Evolutionary conservation across 2,888 invertebrate genomes (phyloP).

Genomic region (Carabus problematicus): DNA sequence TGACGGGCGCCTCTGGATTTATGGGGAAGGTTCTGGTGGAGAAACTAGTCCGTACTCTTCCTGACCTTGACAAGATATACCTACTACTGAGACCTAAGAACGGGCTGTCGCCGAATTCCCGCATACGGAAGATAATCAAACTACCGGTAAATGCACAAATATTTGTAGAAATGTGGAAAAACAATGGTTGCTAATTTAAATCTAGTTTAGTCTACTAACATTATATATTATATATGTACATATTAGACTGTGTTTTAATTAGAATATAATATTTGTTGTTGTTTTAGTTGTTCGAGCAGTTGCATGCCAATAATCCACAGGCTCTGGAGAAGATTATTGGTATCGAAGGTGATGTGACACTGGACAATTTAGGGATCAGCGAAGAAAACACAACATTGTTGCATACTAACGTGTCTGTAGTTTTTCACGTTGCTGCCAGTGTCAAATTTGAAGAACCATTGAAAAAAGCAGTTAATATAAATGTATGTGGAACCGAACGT

Average conservation of each 20-base stretch:
- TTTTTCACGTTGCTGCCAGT: slow-evolving; percentile 74
- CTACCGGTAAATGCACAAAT: slow-evolving; percentile 56
- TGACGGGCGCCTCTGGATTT: slow-evolving; percentile 82
- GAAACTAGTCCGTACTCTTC: slow-evolving; percentile 72
- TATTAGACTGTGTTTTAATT: no score
- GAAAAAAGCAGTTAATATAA: slow-evolving; percentile 66
- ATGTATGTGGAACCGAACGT: slow-evolving; percentile 65
- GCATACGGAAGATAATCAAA: slow-evolving; percentile 64
- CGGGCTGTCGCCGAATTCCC: slow-evolving; percentile 65
- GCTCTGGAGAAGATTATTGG: slow-evolving; percentile 61
- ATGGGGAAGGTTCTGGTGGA: slow-evolving; percentile 80
- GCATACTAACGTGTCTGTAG: slow-evolving; percentile 62
- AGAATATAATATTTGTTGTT: no score
- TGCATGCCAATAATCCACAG: slow-evolving; percentile 55
- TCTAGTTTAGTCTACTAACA: no score
- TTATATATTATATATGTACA: no score
- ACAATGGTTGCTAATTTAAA: no score
- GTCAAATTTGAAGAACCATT: slow-evolving; percentile 69
- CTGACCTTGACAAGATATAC: slow-evolving; percentile 68
- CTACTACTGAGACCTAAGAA: slow-evolving; percentile 74
- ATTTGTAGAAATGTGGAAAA: no score
- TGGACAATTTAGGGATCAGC: slow-evolving; percentile 55
- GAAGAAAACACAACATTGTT: slow-evolving; percentile 57
- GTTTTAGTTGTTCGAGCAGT: slow-evolving; percentile 53
- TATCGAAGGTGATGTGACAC: slow-evolving; percentile 60